These are phyloP conservation scores for Coenonympha arcania DNA, from an alignment of 2,888 invertebrate genomes.

Conservation along the genomic window DNA sequence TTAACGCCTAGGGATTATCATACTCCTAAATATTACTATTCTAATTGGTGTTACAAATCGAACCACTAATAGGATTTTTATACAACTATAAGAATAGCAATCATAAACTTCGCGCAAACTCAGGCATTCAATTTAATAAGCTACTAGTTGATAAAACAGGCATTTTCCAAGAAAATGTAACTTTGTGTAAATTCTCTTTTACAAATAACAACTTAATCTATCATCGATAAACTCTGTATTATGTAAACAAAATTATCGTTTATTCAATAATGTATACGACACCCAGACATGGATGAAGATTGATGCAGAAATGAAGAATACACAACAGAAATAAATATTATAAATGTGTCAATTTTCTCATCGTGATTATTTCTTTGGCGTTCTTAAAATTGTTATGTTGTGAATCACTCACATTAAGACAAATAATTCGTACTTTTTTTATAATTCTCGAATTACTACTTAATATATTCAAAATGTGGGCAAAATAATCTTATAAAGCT, in stretches of 20 bases:
- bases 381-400: too few species aligned
- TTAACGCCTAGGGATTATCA: conserved; percentile 15
- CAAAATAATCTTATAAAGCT: too few species aligned
- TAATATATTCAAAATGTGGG: too few species aligned
- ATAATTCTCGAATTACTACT: too few species aligned
- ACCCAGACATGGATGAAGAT: too few species aligned
- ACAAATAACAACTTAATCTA: neutral
- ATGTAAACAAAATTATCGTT: neutral
- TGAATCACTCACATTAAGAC: too few species aligned
- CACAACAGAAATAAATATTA: too few species aligned
- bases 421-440: too few species aligned
- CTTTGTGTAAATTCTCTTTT: neutral
- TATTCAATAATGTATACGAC: too few species aligned
- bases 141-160: neutral
- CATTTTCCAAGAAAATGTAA: conserved; percentile 9
- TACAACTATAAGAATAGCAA: conserved; percentile 15
- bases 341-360: too few species aligned
- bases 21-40: conserved; percentile 18
- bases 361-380: too few species aligned
- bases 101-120: conserved; percentile 21
- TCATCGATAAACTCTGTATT: neutral
- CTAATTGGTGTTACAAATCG: conserved; percentile 64
- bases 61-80: conserved; percentile 47
- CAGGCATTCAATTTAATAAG: conserved; percentile 13
- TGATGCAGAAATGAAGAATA: too few species aligned